A percentile compares a stretch with the other conserved stretches of the same genome.
Evolutionary conservation across 2,888 invertebrate species (phyloP).

Genomic region (Diarsia rubi): DNA sequence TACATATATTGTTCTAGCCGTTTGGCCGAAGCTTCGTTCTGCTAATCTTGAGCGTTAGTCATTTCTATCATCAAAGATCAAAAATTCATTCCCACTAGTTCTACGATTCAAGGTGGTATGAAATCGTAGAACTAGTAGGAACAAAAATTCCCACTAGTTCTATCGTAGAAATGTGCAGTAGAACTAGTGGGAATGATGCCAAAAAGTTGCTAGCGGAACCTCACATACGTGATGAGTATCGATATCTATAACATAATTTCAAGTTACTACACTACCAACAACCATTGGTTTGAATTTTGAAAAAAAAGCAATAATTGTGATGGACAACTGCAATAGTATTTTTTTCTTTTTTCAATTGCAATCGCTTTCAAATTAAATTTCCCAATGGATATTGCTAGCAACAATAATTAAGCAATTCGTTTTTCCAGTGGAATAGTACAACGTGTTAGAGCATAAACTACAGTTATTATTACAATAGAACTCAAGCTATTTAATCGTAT

Average conservation of each 20-base stretch:
- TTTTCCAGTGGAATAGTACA: neutral
- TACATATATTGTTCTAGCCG: neutral
- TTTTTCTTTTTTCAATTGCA: too few species aligned
- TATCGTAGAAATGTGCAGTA: too few species aligned
- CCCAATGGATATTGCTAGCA: neutral
- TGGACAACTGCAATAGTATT: neutral
- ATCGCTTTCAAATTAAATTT: conserved; percentile 5
- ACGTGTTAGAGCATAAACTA: neutral
- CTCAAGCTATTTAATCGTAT: neutral
- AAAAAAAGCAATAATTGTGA: too few species aligned
- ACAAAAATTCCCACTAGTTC: too few species aligned
- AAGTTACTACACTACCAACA: neutral
- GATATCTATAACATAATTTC: neutral
- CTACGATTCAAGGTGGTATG: too few species aligned
- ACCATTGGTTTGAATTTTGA: neutral
- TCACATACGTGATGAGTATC: neutral
- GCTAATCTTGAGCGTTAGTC: neutral
- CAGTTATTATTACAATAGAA: conserved; percentile 16
- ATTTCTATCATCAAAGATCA: neutral
- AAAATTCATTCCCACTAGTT: neutral
- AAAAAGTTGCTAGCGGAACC: neutral
- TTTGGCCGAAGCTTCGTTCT: neutral
- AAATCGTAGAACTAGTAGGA: too few species aligned
- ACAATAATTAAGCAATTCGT: neutral
- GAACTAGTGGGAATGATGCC: too few species aligned